Evolutionary conservation across 1,140 invertebrate genomes (phyloP), one percentile per base, ranked within the genome.

Genomic region (Nasonia vitripennis): DNA sequence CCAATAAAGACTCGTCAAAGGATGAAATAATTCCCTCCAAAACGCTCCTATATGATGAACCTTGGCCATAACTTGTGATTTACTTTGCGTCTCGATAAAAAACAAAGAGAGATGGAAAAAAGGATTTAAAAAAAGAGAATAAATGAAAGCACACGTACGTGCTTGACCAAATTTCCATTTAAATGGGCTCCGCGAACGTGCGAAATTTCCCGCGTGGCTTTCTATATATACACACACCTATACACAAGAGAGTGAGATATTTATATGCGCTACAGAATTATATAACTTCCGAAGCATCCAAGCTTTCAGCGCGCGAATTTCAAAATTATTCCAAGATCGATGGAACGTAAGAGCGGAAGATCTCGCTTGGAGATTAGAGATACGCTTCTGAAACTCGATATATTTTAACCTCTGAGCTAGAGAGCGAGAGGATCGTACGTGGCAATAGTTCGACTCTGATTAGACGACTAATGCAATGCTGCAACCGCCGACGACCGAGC

Each of bases 301-400:
- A 14, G n/a, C 41, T 23, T 2, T 10, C 45, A n/a, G 48, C n/a
- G 48, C n/a, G 20, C 20, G 37, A 55, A 78, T 14, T 78, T 17
- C n/a, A 78, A 78, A 78, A 78, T 78, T 51, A 31, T 78, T 51
- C 23, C 75, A 55, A 78, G 45, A 78, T 34, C 23, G 75, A 55
- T 78, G 75, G 27, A 78, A 9, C 23, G n/a, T 55, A 17, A n/a
- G 17, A 75, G 27, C 11, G 73, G n/a, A 45, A 20, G 73, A 75
- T 75, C 73, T 75, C 20, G 37, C 20, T 62, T n/a, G n/a, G 17
- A 62, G 20, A 62, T 62, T 62, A 62, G 14, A n/a, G 3, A 34
- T 17, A 34, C 12, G 70, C 23, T 45, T 9, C 14, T 71, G 70
- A 71, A 71, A 71, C 17, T 7, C 55, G 55, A n/a, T 62, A 62